Evolutionary conservation across 2,113 vertebrate species (phyloP), one percentile per base, ranked within the genome.

Genomic region (Silurus asotus): DNA sequence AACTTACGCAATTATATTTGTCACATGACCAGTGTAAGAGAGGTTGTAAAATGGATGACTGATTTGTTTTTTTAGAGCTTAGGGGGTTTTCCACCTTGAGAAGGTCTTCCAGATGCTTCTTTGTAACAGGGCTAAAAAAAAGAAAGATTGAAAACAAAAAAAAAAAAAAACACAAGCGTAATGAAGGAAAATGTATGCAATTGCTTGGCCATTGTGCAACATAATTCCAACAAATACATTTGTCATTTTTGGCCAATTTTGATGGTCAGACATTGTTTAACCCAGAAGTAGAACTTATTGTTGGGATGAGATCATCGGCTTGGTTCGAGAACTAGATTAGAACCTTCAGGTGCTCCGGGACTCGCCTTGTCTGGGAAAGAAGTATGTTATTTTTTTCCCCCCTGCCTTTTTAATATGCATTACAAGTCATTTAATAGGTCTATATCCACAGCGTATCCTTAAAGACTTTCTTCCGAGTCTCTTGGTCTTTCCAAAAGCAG

Each of bases 161-260:
- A 10, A 10, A 67, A 25, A 8, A 25, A 15, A 25, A 25, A 55
- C 25, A 13, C 9, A n/a, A 53, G n/a, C 51, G 1, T 77, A 48
- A 10, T 78, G 7, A 78, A 78, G 48, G n/a, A 78, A 77, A 23
- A 10, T 77, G 75, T 25, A 56, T 77, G 75, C 37, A 77, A 20
- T 2, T 53, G 49, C 72, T 76, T 70, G 8, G 45, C 37, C 37
- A 70, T 72, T 72, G 3, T 17, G 48, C 15, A 51, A 75, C 45
- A n/a, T 49, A 23, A 23, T 49, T 70, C 37, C 28, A 70, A 70
- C 14, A 70, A 7, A 6, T 19, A 45, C 28, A 69, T 37, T 3
- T 28, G 6, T 19, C 9, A 48, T 10, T 48, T 3, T 49, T 49
- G 37, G 70, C 70, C 11, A 2, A 45, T 19, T 8, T 19, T 19